Evolutionary conservation across 2,113 vertebrate species (phyloP).

Genomic region (Agelaius tricolor): DNA sequence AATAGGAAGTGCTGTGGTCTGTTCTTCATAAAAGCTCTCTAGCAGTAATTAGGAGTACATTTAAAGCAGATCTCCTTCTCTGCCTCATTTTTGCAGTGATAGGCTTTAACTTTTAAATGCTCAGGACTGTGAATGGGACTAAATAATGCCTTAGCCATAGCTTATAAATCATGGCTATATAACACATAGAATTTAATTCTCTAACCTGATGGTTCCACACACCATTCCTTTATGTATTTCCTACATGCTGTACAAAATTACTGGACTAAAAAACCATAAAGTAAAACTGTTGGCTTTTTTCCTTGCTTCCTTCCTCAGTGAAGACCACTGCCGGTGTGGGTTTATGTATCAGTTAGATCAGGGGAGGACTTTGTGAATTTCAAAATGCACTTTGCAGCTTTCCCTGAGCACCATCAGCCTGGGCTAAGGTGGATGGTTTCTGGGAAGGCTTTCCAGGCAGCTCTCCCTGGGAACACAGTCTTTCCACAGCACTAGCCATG

Average conservation of each 20-base stretch:
- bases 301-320: neutral
- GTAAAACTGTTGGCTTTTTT: neutral
- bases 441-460: neutral
- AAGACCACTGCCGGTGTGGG: neutral
- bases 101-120: neutral
- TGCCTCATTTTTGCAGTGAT: neutral
- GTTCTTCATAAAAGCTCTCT: slow-evolving; percentile 28
- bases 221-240: neutral
- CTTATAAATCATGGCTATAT: neutral
- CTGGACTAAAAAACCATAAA: neutral
- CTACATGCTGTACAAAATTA: neutral
- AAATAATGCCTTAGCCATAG: neutral
- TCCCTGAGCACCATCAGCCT: neutral
- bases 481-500: neutral
- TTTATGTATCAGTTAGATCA: neutral
- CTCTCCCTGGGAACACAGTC: neutral
- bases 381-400: neutral
- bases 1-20: slow-evolving; percentile 29
- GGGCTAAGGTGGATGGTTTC: neutral
- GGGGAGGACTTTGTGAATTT: neutral
- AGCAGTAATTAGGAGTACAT: neutral
- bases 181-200: neutral
- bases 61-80: slow-evolving; percentile 21
- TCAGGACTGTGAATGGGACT: neutral
- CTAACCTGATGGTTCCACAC: neutral